phyloP scores from a whole-genome alignment of 2,797 vertebrate species.

The Notoglanidium macrostoma region DNA sequence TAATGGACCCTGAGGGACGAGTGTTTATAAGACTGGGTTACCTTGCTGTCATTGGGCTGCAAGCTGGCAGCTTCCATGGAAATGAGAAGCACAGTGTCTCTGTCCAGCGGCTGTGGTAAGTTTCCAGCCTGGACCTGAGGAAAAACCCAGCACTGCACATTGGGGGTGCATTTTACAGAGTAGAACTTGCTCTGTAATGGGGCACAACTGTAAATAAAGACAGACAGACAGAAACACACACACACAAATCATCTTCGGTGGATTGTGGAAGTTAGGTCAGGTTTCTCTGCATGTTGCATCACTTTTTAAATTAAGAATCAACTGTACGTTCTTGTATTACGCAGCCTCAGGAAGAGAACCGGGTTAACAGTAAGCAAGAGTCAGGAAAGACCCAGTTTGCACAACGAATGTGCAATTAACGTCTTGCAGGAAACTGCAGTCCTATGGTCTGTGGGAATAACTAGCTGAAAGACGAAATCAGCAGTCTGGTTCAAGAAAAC shows the following conservation, averaged over 20 bases:
- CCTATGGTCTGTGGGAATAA: neutral
- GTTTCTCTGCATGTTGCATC: neutral
- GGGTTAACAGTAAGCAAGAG: neutral
- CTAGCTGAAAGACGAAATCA: neutral
- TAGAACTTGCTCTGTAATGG: slow-evolving; percentile 78
- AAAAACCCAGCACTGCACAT: slow-evolving; percentile 72
- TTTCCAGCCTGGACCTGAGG: slow-evolving; percentile 16
- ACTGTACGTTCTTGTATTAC: slow-evolving; percentile 40
- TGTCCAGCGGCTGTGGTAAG: slow-evolving; percentile 59
- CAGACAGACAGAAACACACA: neutral
- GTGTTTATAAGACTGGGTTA: slow-evolving; percentile 55
- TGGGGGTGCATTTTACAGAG: slow-evolving; percentile 78
- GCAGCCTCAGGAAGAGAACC: neutral
- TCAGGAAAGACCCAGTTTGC: neutral
- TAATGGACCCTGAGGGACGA: neutral
- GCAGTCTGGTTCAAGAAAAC: neutral
- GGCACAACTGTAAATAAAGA: slow-evolving; percentile 75
- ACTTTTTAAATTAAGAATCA: slow-evolving; percentile 40
- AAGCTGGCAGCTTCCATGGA: slow-evolving; percentile 79
- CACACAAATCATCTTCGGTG: no score
- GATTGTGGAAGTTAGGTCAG: neutral
- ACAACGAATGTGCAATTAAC: neutral
- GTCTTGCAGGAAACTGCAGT: neutral
- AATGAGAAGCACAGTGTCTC: slow-evolving; percentile 73
- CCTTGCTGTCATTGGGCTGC: slow-evolving; percentile 84